Evolutionary conservation across 1,140 invertebrate genomes (phyloP), one percentile per base, ranked within the genome.

Genomic region (Drosophila suzukii): DNA sequence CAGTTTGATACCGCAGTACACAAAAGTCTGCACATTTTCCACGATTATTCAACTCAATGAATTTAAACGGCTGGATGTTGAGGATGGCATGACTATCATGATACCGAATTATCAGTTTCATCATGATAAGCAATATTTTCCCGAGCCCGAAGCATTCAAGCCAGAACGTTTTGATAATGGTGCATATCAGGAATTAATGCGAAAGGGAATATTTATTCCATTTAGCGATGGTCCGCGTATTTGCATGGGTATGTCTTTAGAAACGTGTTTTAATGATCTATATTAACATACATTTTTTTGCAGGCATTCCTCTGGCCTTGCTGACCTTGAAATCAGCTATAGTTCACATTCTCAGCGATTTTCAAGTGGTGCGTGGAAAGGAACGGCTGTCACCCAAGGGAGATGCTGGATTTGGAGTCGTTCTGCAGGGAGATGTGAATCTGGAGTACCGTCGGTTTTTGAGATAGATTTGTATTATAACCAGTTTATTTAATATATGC

Each of bases 121-220:
- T 57, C 93, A 93, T 13, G 95, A 97, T 89, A 92, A 94, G 1
- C 84, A 94, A 46, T 94, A 95, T 75, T 98, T 95, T 75, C 93
- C 94, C 13, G 93, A 97, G 43, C 96, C 97, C 0, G 93, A 95
- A 6, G 88, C 86, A 8, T 98, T 96, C 86, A 94, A 95, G 81
- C 97, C 97, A 0, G 95, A 97, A 47, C 93, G 97, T 90, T 92
- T 92, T 38, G 80, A 85, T 6, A 79, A 91, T 68, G 78, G 61
- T 2, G 66, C 67, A 7, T 65, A 81, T 46, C 72, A 70, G 7
- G 78, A 91, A n/a, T 58, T 91, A 1, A 55, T 77, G 0, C 71
- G 58, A 1, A 63, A 68, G 30, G 89, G 91, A 0, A 58, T 85
- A 15, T 70, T 92, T 15, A 15, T 92, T 30, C 91, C 91, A 0